phyloP scores from a whole-genome alignment of 2,113 vertebrate species.

The Tychaedon coryphoeus region DNA sequence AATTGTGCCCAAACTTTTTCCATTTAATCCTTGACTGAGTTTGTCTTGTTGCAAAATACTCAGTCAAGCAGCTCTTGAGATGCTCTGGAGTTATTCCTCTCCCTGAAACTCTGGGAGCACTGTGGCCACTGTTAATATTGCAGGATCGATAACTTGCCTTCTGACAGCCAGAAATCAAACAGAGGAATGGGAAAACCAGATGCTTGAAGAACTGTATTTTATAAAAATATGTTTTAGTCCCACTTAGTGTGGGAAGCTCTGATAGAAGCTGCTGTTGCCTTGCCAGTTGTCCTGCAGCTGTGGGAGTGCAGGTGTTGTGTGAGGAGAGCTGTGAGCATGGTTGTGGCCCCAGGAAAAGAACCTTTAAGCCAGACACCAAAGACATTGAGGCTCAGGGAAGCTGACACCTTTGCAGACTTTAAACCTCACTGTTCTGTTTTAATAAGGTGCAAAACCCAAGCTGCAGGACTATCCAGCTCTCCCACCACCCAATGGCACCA shows the following conservation, averaged over 20 bases:
- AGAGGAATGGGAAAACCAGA: neutral
- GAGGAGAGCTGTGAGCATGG: neutral
- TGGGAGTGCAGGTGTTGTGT: neutral
- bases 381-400: neutral
- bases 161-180: neutral
- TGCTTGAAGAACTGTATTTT: neutral
- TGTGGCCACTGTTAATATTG: neutral
- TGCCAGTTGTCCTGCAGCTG: neutral
- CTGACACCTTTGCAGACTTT: neutral
- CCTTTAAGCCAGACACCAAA: neutral
- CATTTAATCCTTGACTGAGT: neutral
- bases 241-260: neutral
- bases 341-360: neutral
- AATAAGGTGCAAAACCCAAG: rapidly evolving
- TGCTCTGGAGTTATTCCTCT: neutral
- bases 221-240: neutral
- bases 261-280: neutral
- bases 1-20: neutral
- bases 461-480: neutral
- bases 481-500: rapidly evolving
- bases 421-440: neutral
- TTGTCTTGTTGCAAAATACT: neutral
- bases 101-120: neutral
- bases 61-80: neutral
- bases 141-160: neutral